Conservation (phyloP, 2,113 vertebrate genomes). For the Caracal caracal region DNA sequence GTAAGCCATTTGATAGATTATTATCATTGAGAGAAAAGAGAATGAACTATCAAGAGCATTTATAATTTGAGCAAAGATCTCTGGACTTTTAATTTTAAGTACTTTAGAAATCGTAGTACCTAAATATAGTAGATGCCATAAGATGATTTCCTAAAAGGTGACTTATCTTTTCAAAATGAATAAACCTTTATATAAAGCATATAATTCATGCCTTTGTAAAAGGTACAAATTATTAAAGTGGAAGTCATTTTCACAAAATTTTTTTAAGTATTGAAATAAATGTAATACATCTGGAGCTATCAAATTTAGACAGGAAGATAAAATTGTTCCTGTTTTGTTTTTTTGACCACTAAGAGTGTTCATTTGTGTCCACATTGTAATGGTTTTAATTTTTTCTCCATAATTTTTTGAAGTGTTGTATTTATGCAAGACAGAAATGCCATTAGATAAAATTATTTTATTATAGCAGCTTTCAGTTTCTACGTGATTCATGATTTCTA, state of each 20-base stretch:
- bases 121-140: constrained; percentile 21
- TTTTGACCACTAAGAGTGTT: constrained; percentile 7
- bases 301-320: constrained; percentile 28
- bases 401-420: constrained; percentile 40
- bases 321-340: neutral
- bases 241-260: neutral
- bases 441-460: constrained; percentile 23
- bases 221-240: neutral
- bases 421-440: neutral
- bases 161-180: constrained; percentile 23
- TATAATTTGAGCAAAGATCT: constrained; percentile 49
- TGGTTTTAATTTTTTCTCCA: neutral
- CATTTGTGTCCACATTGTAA: neutral
- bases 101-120: constrained; percentile 1
- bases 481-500: constrained; percentile 26
- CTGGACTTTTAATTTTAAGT: constrained; percentile 8
- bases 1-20: neutral
- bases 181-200: neutral
- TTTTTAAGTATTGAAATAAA: neutral
- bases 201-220: constrained; percentile 25
- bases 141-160: constrained; percentile 48
- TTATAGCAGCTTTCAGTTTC: constrained; percentile 46
- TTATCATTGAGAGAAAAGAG: neutral
- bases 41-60: neutral
- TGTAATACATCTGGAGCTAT: neutral